Evolutionary conservation across 2,888 invertebrate genomes (phyloP).

Genomic region (Agrotis puta): DNA sequence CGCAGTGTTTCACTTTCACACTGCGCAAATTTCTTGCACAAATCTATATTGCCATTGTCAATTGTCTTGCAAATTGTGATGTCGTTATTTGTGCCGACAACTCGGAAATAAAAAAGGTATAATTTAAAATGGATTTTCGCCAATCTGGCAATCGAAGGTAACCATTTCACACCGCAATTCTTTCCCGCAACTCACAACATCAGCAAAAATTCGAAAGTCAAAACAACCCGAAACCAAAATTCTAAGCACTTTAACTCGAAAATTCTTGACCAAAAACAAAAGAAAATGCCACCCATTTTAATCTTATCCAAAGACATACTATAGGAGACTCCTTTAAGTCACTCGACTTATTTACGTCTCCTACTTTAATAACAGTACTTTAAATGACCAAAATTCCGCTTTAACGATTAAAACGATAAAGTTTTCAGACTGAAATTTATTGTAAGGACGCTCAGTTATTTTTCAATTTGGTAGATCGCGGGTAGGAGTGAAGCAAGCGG

Average conservation of each 20-base stretch:
- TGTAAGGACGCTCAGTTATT: conserved; percentile 85
- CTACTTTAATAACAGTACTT: conserved; percentile 76
- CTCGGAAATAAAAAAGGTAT: background rate
- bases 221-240: conserved; percentile 36
- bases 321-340: conserved; percentile 56
- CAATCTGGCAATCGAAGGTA: conserved; percentile 6
- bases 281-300: conserved; percentile 61
- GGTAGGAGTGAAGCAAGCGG: conserved; percentile 79
- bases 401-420: conserved; percentile 79
- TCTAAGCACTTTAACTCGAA: conserved; percentile 33
- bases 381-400: conserved; percentile 79
- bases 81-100: background rate
- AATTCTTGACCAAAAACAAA: conserved; percentile 57
- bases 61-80: too few relatives aligned
- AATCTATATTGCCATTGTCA: too few relatives aligned
- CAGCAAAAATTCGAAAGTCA: conserved; percentile 27
- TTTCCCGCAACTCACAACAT: conserved; percentile 4
- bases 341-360: conserved; percentile 72
- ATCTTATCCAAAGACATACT: conserved; percentile 59
- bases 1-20: too few relatives aligned
- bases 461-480: conserved; percentile 87
- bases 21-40: too few relatives aligned
- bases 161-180: conserved; percentile 21
- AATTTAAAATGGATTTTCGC: background rate
- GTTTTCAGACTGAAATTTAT: conserved; percentile 82